Evolutionary conservation across 2,113 vertebrate genomes (phyloP), one percentile per base, ranked within the genome.

Genomic region (Xenopus laevis): DNA sequence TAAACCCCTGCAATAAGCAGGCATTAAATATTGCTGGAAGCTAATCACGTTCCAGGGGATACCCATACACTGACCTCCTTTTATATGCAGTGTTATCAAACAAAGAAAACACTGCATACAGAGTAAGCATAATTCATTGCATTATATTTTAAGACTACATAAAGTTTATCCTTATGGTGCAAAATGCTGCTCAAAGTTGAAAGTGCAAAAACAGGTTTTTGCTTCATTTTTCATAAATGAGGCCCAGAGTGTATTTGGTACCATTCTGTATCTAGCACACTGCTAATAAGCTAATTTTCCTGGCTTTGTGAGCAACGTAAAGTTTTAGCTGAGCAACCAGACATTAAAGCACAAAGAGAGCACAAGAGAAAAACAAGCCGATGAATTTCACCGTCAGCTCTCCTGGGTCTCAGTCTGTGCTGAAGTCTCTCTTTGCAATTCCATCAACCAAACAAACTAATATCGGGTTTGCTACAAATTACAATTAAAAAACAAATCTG

Each of bases 331-430:
- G 73, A 75, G 65, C 65, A 69, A 65, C 59, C 73, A 68, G 58
- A 75, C 73, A 74, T 60, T 74, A 74, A 46, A 74, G 66, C 23
- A 66, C 52, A 59, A 33, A 65, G 57, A 63, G 45, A 61, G 46
- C 65, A 75, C 45, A 65, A 66, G 57, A 75, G 9, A 61, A 53
- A 75, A 75, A 75, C 58, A 53, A 75, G 73, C 73, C 69, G 73
- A 75, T 53, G 65, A 68, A 69, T 69, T 53, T 60, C 73, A 69
- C 15, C 45, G 73, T 75, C 73, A 75, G 73, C 65, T 75, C 73
- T 69, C 73, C 59, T 69, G 73, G 73, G 73, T 75, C 66, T 62
- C 73, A 21, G 55, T 68, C 73, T 69, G 47, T 75, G 47, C 73
- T 75, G 73, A 75, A 75, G 73, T 68, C 65, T 75, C 58, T 69